These are phyloP conservation scores for Pammene fasciana DNA, from an alignment of 2,888 invertebrate genomes.

Conservation along the genomic window DNA sequence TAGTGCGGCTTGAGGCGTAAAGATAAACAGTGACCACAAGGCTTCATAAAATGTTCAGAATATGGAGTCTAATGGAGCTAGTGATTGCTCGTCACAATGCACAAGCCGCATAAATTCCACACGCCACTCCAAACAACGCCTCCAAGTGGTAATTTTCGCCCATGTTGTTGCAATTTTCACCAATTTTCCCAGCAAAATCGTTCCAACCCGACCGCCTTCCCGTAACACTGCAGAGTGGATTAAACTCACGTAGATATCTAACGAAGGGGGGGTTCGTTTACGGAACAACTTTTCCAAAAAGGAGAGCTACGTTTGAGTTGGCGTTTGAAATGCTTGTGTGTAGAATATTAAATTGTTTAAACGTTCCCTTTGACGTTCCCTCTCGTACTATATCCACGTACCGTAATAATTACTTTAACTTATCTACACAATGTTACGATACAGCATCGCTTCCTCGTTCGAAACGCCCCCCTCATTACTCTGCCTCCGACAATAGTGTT, in stretches of 20 bases:
- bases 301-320: constrained; percentile 78
- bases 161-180: constrained; percentile 81
- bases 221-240: constrained; percentile 67
- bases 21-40: neutral
- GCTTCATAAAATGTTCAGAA: neutral
- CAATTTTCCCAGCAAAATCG: constrained; percentile 76
- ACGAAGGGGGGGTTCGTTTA: constrained; percentile 80
- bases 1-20: too few relatives aligned
- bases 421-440: constrained; percentile 62
- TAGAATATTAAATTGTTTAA: constrained; percentile 83
- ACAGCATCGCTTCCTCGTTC: constrained; percentile 59
- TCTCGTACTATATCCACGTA: constrained; percentile 65
- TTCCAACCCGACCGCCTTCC: constrained; percentile 64
- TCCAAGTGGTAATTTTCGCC: constrained; percentile 78
- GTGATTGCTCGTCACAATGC: constrained; percentile 57
- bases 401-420: constrained; percentile 74
- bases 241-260: constrained; percentile 83
- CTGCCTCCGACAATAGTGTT: constrained; percentile 54
- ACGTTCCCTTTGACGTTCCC: constrained; percentile 76
- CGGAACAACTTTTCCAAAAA: constrained; percentile 79
- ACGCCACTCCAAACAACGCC: constrained; percentile 71
- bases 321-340: constrained; percentile 80
- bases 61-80: neutral
- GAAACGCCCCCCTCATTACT: constrained; percentile 42
- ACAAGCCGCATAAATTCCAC: constrained; percentile 68